Evolutionary conservation across 2,888 invertebrate genomes (phyloP).

Genomic region (Lepas anatifera): DNA sequence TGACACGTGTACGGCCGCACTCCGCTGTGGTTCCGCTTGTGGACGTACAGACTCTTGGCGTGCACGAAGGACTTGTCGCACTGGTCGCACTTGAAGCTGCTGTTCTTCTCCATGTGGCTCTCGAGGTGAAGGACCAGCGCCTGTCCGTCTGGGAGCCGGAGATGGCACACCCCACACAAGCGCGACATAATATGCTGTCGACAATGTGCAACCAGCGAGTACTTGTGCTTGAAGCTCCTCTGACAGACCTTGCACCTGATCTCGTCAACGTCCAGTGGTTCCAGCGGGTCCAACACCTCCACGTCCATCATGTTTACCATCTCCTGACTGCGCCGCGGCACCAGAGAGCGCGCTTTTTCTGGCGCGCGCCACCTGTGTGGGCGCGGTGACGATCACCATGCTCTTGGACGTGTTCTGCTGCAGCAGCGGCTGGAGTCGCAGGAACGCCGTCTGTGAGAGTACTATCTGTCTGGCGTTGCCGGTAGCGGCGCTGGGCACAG

Average conservation of each 20-base stretch:
- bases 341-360: too few species aligned
- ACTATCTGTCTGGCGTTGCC: slow-evolving; percentile 4
- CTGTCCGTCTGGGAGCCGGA: not conserved
- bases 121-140: not conserved
- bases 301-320: not conserved
- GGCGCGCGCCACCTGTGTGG: too few species aligned
- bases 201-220: slow-evolving; percentile 8
- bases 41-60: slow-evolving; percentile 24
- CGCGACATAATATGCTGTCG: slow-evolving; percentile 3
- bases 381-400: not conserved
- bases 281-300: not conserved
- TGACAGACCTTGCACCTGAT: not conserved
- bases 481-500: too few species aligned
- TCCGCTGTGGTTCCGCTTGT: slow-evolving; percentile 24
- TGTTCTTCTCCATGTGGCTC: not conserved
- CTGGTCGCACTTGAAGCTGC: slow-evolving; percentile 21
- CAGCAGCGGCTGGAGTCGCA: not conserved
- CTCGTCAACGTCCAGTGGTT: not conserved
- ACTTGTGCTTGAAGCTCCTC: slow-evolving; percentile 9
- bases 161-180: slow-evolving; percentile 1
- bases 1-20: slow-evolving; percentile 24
- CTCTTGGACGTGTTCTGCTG: not conserved
- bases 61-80: slow-evolving; percentile 24
- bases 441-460: slow-evolving; percentile 2
- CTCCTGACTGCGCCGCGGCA: not conserved